These are phyloP conservation scores for Kradibia gibbosae DNA, from an alignment of 1,140 invertebrate species.

Conservation along the genomic window DNA sequence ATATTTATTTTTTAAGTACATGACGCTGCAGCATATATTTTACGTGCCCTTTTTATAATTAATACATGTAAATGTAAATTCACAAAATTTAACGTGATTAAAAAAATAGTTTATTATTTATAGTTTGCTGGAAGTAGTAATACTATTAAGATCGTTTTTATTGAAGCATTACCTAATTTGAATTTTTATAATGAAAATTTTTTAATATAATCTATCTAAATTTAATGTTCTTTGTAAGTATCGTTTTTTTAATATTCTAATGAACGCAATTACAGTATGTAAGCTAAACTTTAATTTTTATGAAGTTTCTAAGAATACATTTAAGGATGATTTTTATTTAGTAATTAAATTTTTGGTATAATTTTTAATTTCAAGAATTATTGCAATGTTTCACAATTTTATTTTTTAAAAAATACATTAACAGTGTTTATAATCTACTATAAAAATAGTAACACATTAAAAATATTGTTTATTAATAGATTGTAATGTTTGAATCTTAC, in stretches of 20 bases:
- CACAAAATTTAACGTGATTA: too few species aligned
- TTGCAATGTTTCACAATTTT: background rate
- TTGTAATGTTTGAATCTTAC: too few species aligned
- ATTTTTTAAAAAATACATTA: background rate
- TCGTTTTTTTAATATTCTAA: background rate
- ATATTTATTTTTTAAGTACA: background rate
- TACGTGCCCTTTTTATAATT: background rate
- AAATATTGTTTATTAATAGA: too few species aligned
- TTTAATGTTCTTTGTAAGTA: background rate
- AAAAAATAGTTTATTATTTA: background rate
- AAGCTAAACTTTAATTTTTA: background rate
- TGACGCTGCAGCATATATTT: background rate
- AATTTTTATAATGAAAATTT: background rate
- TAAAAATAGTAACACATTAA: too few species aligned
- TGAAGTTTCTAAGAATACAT: slow-evolving; percentile 4
- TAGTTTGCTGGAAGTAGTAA: background rate
- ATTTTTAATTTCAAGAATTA: background rate
- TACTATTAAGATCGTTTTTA: background rate
- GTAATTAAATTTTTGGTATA: background rate
- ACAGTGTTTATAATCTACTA: too few species aligned
- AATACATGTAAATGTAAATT: too few species aligned
- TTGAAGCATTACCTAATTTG: slow-evolving; percentile 1
- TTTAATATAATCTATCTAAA: background rate
- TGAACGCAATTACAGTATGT: background rate
- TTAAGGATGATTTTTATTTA: background rate